Base-by-base conservation (phyloP, 2,888 invertebrate genomes). In the Phorcus lineatus region DNA sequence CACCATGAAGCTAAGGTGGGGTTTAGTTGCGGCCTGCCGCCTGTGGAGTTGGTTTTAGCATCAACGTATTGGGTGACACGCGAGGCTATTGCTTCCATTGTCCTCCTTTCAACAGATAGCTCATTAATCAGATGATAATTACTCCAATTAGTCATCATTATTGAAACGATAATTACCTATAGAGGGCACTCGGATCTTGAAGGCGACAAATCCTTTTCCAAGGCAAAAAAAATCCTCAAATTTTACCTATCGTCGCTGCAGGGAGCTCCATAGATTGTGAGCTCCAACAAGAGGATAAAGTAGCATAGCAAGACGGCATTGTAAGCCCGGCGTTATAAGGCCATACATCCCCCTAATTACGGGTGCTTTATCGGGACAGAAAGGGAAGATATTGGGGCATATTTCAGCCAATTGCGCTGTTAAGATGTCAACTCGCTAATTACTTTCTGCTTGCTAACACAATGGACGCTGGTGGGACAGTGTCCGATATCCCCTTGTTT, bases 371-470 rank as follows among this genome's bases (percentile, higher is more conserved):
- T 70, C 70, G 36, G 19, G 28, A 36, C 31, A 31, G 70, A 70
- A 70, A 70, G 28, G n/a, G 70, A 70, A 70, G 70, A 70, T 70
- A 70, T 70, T 70, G 70, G 70, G 70, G 70, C 70, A 70, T 70
- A 70, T 70, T 70, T 70, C 70, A 70, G 70, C 70, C 70, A 70
- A 40, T 70, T 70, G 70, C 70, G 70, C 70, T 70, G 70, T 70
- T 70, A 70, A 70, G 70, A 70, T 70, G 70, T 70, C 70, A 70
- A 70, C 31, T 70, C 70, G 16, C 70, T 70, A 70, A 70, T 70
- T 70, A 36, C 70, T 70, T 36, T 31, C 70, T 36, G 40, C 24
- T 67, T 70, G 16, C n/a, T 16, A 19, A 70, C 70, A 70, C 70
- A 70, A 70, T 31, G 36, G 40, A 36, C 70, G 36, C 7, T 19